Base-by-base conservation (phyloP, 2,888 invertebrate species). In the Drosophila prostipennis region DNA sequence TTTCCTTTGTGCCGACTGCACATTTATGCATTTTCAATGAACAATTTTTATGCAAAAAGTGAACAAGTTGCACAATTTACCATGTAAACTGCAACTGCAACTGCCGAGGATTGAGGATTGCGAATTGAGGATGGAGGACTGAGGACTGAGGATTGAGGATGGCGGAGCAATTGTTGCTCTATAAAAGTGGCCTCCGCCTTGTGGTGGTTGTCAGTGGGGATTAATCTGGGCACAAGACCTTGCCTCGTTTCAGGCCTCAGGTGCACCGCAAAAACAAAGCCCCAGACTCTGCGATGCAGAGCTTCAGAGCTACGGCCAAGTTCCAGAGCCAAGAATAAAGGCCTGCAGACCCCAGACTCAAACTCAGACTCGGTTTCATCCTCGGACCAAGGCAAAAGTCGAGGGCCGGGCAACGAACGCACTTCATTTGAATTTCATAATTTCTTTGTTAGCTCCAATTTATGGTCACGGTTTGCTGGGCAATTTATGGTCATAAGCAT, bases 391-490 rank as follows among this genome's bases (percentile, higher is more conserved):
- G 16, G 32, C 46, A 14, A 45, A 46, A 45, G 14, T 36, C 52
- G 43, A 58, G 64, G 55, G 34, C 48, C 46, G 43, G 58, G 58
- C 56, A 46, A 52, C 68, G 69, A 87, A 87, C 85, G 85, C 87
- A 87, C 87, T 85, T 86, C 85, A 86, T 86, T 86, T 86, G 85
- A 86, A 86, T 87, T 86, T 86, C 85, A 86, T 86, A 86, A 86
- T 86, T 86, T 86, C 85, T 87, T 86, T 86, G 85, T 86, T 86
- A 86, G 87, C 85, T 86, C 85, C 85, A 85, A 85, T 85, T 85
- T 85, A 85, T 85, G 84, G 84, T 85, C 84, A 85, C 84, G 84
- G 84, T 84, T 87, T 75, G 84, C 79, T 81, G 77, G 78, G 68
- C 84, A 85, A 85, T 85, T 85, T 85, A 85, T 85, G 84, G 84